These are phyloP conservation scores for Acrocephalus arundinaceus DNA, from an alignment of 2,113 vertebrate genomes.

Conservation along the genomic window DNA sequence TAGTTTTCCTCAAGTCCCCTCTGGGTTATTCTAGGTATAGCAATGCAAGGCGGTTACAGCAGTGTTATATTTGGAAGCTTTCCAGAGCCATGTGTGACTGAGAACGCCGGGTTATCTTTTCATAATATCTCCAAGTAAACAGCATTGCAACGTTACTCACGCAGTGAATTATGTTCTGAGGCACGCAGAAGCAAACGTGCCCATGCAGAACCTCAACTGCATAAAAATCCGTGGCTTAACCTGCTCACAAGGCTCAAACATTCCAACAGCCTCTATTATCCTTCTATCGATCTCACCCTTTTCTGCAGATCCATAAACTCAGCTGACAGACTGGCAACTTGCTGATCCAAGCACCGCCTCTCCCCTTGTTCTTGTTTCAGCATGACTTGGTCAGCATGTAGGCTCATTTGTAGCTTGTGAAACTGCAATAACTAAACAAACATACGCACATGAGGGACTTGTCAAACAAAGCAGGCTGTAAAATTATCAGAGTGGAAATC, in stretches of 20 bases:
- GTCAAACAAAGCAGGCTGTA: not conserved
- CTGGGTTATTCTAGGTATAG: not conserved
- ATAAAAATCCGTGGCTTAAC: not conserved
- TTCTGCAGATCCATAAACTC: not conserved
- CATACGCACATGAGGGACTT: not conserved
- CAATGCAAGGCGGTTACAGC: not conserved
- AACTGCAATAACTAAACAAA: conserved; percentile 1
- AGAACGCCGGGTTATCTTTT: not conserved
- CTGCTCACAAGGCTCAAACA: not conserved
- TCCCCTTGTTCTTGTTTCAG: conserved; percentile 14
- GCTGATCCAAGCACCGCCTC: not conserved
- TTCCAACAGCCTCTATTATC: not conserved
- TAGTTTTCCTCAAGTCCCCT: not conserved
- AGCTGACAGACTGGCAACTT: not conserved
- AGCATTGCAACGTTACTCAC: not conserved
- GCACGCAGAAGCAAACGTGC: not conserved
- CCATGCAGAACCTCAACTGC: not conserved
- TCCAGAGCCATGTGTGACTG: not conserved
- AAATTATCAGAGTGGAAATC: conserved; percentile 18
- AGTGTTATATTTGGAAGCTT: not conserved
- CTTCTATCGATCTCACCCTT: not conserved
- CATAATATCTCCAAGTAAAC: not conserved
- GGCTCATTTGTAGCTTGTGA: conserved; percentile 39
- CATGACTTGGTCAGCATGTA: not conserved
- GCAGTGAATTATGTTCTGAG: not conserved